A percentile compares a stretch with the other conserved stretches of the same genome.
Conservation (phyloP, 2,113 vertebrate species). For the Rostratula benghalensis region DNA sequence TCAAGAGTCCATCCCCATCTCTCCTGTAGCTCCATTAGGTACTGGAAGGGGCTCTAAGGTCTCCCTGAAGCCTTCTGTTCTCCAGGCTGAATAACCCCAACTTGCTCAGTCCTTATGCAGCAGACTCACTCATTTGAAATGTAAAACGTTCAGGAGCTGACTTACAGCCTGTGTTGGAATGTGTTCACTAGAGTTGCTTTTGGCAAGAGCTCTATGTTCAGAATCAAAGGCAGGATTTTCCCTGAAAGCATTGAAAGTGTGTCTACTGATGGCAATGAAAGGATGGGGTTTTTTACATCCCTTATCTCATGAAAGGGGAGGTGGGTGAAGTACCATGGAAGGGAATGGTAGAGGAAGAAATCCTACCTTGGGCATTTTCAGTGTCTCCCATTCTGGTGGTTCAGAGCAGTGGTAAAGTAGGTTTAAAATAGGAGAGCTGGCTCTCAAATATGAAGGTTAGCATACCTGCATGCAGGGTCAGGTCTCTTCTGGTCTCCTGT, state of each 20-base stretch:
- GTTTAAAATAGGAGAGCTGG: neutral
- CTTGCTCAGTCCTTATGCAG: too few species aligned
- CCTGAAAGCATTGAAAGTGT: neutral
- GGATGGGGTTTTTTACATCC: neutral
- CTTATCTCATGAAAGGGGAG: neutral
- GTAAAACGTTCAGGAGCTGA: neutral
- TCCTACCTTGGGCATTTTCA: neutral
- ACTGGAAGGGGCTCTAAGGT: too few species aligned
- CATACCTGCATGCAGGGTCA: neutral
- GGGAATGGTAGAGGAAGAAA: neutral
- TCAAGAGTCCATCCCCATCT: too few species aligned
- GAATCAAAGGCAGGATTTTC: neutral
- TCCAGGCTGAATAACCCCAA: too few species aligned
- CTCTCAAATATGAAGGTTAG: neutral
- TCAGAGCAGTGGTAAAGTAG: neutral
- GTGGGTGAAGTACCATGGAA: neutral
- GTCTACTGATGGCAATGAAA: neutral
- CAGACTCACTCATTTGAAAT: neutral
- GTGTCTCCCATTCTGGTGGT: neutral
- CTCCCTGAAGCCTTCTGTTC: too few species aligned
- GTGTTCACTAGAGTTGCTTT: neutral
- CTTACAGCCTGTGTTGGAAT: neutral
- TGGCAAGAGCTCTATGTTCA: neutral
- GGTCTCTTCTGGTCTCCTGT: neutral
- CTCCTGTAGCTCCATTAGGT: too few species aligned